Percentiles rank a stretch among this genome's conserved stretches.
Evolutionary conservation across 2,113 vertebrate species (phyloP).

Genomic region (Syrrhaptes paradoxus): DNA sequence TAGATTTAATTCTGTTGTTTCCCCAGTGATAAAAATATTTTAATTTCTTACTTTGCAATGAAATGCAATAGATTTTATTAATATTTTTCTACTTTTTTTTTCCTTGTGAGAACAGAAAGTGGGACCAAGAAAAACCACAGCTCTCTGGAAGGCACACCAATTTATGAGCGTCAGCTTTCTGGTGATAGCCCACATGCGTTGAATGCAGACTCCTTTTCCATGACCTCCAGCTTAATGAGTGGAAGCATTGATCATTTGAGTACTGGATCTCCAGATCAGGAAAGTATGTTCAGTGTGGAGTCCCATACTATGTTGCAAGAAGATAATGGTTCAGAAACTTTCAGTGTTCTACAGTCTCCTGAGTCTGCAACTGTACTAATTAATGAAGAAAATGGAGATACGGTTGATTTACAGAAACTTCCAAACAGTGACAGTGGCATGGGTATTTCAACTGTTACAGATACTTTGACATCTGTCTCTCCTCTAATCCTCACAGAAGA

Average conservation of each 20-base stretch:
- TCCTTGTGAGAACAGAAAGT: conserved; percentile 52
- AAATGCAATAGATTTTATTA: background rate
- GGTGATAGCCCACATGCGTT: conserved; percentile 78
- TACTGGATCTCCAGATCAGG: conserved; percentile 74
- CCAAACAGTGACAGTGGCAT: background rate
- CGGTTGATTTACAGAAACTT: background rate
- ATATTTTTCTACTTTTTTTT: background rate
- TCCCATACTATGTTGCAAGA: conserved; percentile 39
- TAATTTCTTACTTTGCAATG: background rate
- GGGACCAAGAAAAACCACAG: conserved; percentile 44
- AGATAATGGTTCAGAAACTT: conserved; percentile 53
- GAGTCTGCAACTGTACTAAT: background rate
- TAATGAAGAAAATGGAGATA: background rate
- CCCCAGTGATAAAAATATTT: background rate
- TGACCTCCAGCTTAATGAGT: conserved; percentile 76
- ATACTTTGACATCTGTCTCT: background rate
- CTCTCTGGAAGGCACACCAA: conserved; percentile 74
- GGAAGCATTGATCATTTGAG: conserved; percentile 78
- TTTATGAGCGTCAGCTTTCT: conserved; percentile 67
- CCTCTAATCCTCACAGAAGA: background rate
- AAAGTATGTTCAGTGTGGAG: conserved; percentile 63
- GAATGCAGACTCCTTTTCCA: conserved; percentile 77
- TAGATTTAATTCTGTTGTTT: background rate
- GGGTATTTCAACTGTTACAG: background rate
- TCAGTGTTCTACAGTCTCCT: conserved; percentile 64